Base-by-base conservation (phyloP, 2,888 invertebrate genomes). In the Diaprepes abbreviatus region DNA sequence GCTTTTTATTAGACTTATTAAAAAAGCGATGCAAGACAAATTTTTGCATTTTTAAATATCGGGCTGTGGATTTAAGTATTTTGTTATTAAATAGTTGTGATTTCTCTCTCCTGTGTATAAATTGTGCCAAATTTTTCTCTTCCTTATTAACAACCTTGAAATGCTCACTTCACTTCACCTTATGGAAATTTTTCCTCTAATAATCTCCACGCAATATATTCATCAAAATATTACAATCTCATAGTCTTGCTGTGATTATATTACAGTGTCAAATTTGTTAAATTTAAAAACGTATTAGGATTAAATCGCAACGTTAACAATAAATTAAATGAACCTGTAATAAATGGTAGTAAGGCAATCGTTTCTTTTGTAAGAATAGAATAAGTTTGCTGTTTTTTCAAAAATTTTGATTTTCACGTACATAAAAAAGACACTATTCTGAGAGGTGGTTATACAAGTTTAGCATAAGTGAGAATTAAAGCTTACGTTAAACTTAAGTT, bases 201-300 rank as follows among this genome's bases (percentile, higher is more conserved):
- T 70, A 72, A 73, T 73, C 66, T 72, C 63, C 66, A 75, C 74
- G 75, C 76, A 76, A 76, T 77, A 76, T 73, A 70, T 68, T 76
- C 74, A 71, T 73, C 72, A 70, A 73, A 72, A 71, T 72, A 43
- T 70, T 62, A 57, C 60, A 67, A 63, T 66, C 38, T 73, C 74
- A 74, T 78, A 77, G 77, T 66, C 79, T 80, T 78, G 79, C 81
- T 82, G 82, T 82, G 82, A 82, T 82, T 80, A 81, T 80, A 71
- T 79, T 75, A 76, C 62, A 62, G 62, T 50, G 52, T 52, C 36
- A 38, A 38, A 38, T 50, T 38, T 55, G 16, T 55, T 36, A 14
- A 4, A 19, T 35, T 35, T 40, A 40, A 19, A 45, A 50, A 24
- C 45, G 48, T 28, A 16, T 5, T 28, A 48, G 48, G 24, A 24